Base-by-base conservation (phyloP, 1,140 invertebrate species). In the Tetranychus cinnabarinus region DNA sequence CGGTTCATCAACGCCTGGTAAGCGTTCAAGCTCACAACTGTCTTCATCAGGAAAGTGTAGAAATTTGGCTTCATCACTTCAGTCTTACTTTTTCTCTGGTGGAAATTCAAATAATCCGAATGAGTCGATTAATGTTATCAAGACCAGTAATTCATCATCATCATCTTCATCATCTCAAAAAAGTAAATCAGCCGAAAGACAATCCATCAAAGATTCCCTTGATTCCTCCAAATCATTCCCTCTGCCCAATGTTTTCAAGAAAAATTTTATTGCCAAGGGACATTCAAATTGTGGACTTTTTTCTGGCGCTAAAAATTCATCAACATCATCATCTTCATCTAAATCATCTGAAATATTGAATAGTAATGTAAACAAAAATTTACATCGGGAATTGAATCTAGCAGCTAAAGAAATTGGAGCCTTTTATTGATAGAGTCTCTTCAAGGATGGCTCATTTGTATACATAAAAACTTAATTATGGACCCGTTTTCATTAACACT, bases 251-350 rank as follows among this genome's bases (percentile, higher is more conserved):
- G 61, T 63, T 23, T 67, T 65, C 45, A 63, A 54, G 47, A 66
- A 58, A 39, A 66, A 65, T 50, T 67, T 67, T 39, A 54, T 67
- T n/a, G 23, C 34, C 10, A 61, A 60, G 54, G 65, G 66, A 6
- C 65, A 67, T 55, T 58, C 61, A 15, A 67, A 64, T 31, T 66
- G 63, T 47, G 66, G 63, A 10, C 48, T 63, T 13, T 67, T 65
- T 50, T 67, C 66, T 4, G 66, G 42, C 31, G 23, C 50, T 23
- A 33, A 33, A n/a, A 23, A 23, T 31, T 33, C 31, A 31, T 31
- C 31, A n/a, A n/a, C 50, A 6, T 33, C n/a, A n/a, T n/a, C 50
- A 52, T 8, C n/a, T 31, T 33, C 31, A 31, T 52, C 50, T 23
- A 23, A 23, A 23, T 23, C 23, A 23, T 23, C 23, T 23, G 23